Evolutionary conservation across 2,797 vertebrate species (phyloP).

Genomic region (Spinus pinus): DNA sequence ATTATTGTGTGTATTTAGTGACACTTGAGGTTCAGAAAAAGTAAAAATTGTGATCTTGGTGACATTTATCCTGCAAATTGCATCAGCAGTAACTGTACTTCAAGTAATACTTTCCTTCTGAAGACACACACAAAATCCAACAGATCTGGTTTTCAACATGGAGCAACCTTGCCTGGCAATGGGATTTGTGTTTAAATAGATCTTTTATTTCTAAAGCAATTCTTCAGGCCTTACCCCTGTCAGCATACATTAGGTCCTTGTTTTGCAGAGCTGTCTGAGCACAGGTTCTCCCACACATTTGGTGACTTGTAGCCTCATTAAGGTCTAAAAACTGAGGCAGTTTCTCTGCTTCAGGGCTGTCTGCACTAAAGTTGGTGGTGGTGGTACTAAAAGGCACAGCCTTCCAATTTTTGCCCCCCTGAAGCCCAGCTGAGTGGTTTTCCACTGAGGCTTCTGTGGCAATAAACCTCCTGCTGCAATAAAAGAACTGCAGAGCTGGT

Average conservation of each 20-base stretch:
- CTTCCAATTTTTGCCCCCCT: neutral
- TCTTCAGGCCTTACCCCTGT: neutral
- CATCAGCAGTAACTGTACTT: neutral
- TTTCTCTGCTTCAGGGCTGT: neutral
- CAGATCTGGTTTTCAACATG: neutral
- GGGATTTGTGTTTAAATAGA: neutral
- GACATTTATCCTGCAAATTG: neutral
- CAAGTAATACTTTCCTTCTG: neutral
- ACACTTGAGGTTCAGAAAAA: neutral
- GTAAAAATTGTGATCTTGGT: neutral
- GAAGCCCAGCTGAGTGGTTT: neutral
- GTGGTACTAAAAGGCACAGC: neutral
- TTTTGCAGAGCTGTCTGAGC: neutral
- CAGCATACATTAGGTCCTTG: neutral
- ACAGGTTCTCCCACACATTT: neutral
- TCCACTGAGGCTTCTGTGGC: neutral
- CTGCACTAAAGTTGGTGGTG: accelerated
- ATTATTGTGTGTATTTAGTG: neutral
- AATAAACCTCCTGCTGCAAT: neutral
- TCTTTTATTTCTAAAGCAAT: neutral
- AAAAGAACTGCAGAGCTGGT: neutral
- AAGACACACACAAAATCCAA: neutral
- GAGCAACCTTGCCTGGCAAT: neutral
- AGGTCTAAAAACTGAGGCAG: neutral
- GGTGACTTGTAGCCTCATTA: neutral